These are phyloP conservation scores for Holothuria leucospilota DNA, from an alignment of 53 echinoderm and acorn worm genomes.

Conservation along the genomic window DNA sequence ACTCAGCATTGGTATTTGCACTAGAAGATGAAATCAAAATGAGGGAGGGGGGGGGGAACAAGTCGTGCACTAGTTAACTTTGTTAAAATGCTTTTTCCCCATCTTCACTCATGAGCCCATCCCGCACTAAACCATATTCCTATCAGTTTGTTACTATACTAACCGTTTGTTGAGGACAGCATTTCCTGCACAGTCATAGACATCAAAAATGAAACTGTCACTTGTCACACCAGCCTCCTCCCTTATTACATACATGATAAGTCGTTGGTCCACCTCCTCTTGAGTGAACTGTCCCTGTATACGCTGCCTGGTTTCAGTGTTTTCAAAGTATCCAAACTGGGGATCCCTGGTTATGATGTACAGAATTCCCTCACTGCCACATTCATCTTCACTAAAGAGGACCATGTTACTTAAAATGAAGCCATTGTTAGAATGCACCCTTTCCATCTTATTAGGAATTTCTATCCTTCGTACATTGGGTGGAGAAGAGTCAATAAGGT, in stretches of 20 bases:
- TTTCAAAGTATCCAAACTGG: conserved; percentile 82
- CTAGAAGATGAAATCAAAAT: no score
- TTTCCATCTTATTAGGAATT: conserved; percentile 80
- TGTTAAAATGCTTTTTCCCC: no score
- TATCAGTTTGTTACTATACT: not conserved
- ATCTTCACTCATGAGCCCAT: no score
- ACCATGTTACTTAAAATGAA: conserved; percentile 74
- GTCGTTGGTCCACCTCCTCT: conserved; percentile 76
- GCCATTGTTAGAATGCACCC: conserved; percentile 65
- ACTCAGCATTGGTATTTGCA: no score
- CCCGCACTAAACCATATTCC: no score
- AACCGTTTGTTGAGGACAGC: conserved; percentile 81
- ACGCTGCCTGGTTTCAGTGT: conserved; percentile 64
- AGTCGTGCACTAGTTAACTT: no score
- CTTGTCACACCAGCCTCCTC: conserved; percentile 80
- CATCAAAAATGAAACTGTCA: conserved; percentile 87
- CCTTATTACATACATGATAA: conserved; percentile 84
- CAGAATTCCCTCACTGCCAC: conserved; percentile 65
- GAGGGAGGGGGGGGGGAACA: no score
- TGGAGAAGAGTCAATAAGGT: conserved; percentile 69
- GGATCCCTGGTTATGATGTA: conserved; percentile 78
- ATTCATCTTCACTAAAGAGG: conserved; percentile 80
- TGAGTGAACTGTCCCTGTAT: conserved; percentile 81
- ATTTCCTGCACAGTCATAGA: conserved; percentile 88
- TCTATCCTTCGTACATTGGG: conserved; percentile 71